Conservation (phyloP, 1,140 invertebrate genomes). For the Palaemon carinicauda region DNA sequence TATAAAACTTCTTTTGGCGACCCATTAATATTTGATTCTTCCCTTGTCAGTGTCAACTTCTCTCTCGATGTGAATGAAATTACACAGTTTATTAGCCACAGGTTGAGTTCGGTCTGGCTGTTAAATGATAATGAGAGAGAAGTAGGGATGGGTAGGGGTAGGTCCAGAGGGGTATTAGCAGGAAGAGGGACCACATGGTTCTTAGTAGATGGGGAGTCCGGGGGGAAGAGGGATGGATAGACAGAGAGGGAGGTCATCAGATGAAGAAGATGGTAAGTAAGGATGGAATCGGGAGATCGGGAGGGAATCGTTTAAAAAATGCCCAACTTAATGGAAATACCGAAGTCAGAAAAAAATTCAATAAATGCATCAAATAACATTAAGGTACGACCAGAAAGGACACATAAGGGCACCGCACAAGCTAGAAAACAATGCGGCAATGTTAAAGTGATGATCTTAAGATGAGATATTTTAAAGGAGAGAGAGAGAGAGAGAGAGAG, state of each 20-base stretch:
- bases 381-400: neutral
- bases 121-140: constrained; percentile 23
- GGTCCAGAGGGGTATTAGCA: neutral
- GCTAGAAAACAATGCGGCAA: no score
- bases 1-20: constrained; percentile 23
- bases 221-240: neutral
- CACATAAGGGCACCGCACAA: neutral
- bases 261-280: neutral
- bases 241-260: neutral
- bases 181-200: neutral
- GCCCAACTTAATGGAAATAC: no score
- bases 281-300: no score
- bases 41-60: constrained; percentile 3
- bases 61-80: constrained; percentile 21
- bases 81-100: constrained; percentile 11
- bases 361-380: neutral
- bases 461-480: neutral
- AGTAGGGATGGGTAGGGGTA: neutral
- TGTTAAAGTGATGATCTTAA: no score
- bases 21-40: constrained; percentile 36
- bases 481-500: neutral
- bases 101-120: neutral
- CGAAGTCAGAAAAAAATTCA: no score
- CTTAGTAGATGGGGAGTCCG: no score
- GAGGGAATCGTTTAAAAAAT: no score